Evolutionary conservation across 2,888 invertebrate species (phyloP), one percentile per base, ranked within the genome.

Genomic region (Bombyx huttoni): DNA sequence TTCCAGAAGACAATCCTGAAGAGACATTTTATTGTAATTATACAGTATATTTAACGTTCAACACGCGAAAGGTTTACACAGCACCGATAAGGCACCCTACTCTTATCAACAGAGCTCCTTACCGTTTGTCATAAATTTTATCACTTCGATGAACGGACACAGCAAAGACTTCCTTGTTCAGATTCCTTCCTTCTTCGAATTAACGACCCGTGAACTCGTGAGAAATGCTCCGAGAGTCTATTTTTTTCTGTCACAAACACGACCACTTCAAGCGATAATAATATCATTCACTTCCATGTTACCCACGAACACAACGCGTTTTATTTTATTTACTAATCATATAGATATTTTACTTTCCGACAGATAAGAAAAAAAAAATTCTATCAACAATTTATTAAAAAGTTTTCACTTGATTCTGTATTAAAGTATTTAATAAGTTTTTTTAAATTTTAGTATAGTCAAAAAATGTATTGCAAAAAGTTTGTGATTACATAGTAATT

Each of bases 71-170:
- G 67, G 66, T 65, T 68, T 64, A 68, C 59, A 62, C 56, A 67
- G 65, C 67, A 55, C 62, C 70, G 78, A 84, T 84, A 83, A 78
- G 77, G 67, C 72, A 63, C 72, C 71, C 75, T 66, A 78, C 79
- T 78, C 83, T 83, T 82, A 85, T 86, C 84, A 82, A 73, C 78
- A 78, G 71, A 63, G 73, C 72, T 78, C 68, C 86, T 88, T 87
- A 88, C 88, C 88, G 87, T 85, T 80, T 75, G 76, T 86, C 83
- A 84, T 85, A 83, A 86, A 87, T 85, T 81, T 78, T 84, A 81
- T 83, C 87, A 81, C 81, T 73, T 72, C 81, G 77, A 81, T 81
- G 84, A 81, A 69, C 81, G 78, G 75, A 80, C 73, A 73, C 74
- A 67, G 66, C 72, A 73, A 76, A 75, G 73, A 73, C 71, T 71